Evolutionary conservation across 2,888 invertebrate species (phyloP), one percentile per base, ranked within the genome.

Genomic region (Sphaerophoria rueppellii): DNA sequence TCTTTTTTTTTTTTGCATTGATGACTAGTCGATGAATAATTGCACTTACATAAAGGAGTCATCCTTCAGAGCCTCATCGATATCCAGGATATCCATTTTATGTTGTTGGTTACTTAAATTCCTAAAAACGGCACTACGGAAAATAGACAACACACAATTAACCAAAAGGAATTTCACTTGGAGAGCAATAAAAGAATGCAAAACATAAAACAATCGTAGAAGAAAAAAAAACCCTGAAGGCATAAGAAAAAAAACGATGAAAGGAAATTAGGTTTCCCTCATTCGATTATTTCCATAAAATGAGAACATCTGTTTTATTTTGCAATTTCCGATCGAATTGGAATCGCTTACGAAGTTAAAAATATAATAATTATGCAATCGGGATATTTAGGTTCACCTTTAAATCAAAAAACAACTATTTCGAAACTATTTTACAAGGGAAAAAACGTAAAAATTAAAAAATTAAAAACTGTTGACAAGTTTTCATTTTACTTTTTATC

Each of bases 51-150:
- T 91, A 89, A 91, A 91, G 88, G 91, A 91, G 90, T 91, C 91
- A 90, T 91, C 91, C 88, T 91, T 91, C 40, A 91, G 88, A 43
- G 89, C 91, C 87, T 91, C 91, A 88, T 91, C 91, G 83, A 91
- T 91, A 79, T 91, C 91, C 86, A 91, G 88, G 88, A 91, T 91
- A 89, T 91, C 91, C 91, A 91, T 91, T 50, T 73, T 72, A 32
- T 65, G 24, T 11, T 37, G 58, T 58, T 40, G 16, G 16, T 67
- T 40, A 65, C 65, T 65, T 65, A 50, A 54, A 67, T 67, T 67
- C 54, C 54, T 67, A 67, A 65, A n/a, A 54, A 67, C 76, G 76
- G 76, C 76, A 85, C 85, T 81, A 34, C 1, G 24, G 24, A 24
- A 73, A 69, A 65, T n/a, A n/a, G 4, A 46, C 4, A 32, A 43